phyloP scores from a whole-genome alignment of 2,113 vertebrate genomes.

The Centropristis striata region DNA sequence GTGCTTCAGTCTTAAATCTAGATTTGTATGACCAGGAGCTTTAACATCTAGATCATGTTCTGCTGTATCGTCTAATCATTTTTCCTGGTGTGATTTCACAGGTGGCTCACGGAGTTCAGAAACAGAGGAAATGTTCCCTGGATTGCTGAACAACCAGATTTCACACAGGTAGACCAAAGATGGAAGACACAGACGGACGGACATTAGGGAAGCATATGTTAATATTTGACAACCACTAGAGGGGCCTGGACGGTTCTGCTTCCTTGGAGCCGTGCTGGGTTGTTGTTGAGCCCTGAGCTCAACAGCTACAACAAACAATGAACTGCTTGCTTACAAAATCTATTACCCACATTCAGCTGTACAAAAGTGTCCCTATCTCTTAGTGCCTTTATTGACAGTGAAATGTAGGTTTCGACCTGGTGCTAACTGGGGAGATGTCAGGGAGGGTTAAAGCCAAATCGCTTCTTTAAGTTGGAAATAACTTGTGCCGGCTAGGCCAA shows the following conservation, averaged over 20 bases:
- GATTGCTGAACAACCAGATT: constrained; percentile 91
- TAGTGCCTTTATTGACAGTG: constrained; percentile 11
- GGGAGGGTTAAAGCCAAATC: constrained; percentile 44
- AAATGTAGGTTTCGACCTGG: constrained; percentile 39
- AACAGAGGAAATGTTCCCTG: constrained; percentile 86
- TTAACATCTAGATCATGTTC: neutral
- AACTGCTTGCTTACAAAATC: constrained; percentile 51
- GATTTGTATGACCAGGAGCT: neutral
- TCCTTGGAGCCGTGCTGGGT: constrained; percentile 42
- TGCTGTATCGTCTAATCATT: too few relatives aligned
- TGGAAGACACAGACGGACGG: constrained; percentile 1
- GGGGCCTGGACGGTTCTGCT: constrained; percentile 41
- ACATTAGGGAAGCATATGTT: constrained; percentile 15
- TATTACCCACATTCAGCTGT: constrained; percentile 47
- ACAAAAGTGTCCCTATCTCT: constrained; percentile 9
- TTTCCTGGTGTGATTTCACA: constrained; percentile 67
- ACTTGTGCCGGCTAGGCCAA: constrained; percentile 6
- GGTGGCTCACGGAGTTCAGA: constrained; percentile 93
- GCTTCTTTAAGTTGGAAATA: constrained; percentile 45
- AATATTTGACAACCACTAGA: constrained; percentile 83
- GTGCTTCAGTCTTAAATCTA: neutral
- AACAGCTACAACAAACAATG: constrained; percentile 39
- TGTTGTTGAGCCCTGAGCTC: constrained; percentile 24
- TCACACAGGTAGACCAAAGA: constrained; percentile 84
- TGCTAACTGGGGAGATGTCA: constrained; percentile 46